Percentiles rank a stretch among this genome's conserved stretches.
phyloP scores from a whole-genome alignment of 2,113 vertebrate genomes.

The Panthera leo region DNA sequence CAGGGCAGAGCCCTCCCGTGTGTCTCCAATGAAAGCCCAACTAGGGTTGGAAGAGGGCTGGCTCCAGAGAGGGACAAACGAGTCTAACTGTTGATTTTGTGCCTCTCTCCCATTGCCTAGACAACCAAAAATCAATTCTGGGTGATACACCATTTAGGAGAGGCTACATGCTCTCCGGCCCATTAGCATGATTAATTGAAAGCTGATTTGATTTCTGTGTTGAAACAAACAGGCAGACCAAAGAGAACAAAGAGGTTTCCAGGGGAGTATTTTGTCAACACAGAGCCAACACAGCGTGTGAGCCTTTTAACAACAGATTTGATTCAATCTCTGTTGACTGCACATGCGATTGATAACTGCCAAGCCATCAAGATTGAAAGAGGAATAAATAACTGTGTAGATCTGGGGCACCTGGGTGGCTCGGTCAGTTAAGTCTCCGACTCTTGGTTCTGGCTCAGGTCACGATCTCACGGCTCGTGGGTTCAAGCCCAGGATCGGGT shows the following conservation, averaged over 20 bases:
- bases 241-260: background rate
- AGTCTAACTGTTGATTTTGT: accelerated
- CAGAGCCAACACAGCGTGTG: background rate
- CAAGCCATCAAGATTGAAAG: background rate
- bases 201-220: background rate
- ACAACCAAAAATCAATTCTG: background rate
- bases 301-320: background rate
- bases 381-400: background rate
- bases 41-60: background rate
- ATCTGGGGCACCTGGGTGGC: no score
- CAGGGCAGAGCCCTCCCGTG: background rate
- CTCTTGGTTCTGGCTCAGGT: no score
- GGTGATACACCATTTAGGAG: background rate
- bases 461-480: no score
- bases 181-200: background rate
- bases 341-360: background rate
- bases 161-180: background rate
- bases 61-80: background rate
- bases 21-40: background rate
- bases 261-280: background rate
- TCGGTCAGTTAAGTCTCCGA: no score
- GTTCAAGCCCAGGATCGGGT: no score
- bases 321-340: background rate
- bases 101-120: background rate
- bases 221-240: background rate